These are phyloP conservation scores for Potorous gilbertii DNA, from an alignment of 2,797 vertebrate genomes.

Conservation along the genomic window DNA sequence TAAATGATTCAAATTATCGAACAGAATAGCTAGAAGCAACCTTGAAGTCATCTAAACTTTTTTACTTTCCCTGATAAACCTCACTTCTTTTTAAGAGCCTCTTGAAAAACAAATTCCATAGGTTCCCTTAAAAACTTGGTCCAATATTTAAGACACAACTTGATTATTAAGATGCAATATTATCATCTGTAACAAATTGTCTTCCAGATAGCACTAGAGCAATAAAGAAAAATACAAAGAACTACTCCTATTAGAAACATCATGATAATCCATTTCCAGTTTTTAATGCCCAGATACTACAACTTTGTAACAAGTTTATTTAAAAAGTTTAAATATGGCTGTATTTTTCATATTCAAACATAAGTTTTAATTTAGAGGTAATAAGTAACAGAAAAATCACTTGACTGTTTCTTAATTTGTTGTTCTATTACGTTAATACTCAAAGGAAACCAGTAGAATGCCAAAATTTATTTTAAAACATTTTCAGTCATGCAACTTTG, in stretches of 20 bases:
- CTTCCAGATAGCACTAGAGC: background rate
- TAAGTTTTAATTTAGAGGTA: background rate
- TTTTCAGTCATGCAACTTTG: background rate
- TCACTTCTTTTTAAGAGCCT: background rate
- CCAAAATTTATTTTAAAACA: background rate
- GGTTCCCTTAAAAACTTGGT: background rate
- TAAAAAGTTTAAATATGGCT: background rate
- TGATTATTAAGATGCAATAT: background rate
- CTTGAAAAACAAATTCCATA: background rate
- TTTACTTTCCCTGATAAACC: background rate
- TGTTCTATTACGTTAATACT: background rate
- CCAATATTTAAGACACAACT: background rate
- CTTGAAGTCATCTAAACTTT: fast-evolving
- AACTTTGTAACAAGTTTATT: background rate
- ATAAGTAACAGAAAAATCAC: background rate
- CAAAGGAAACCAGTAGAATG: background rate
- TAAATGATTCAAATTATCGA: background rate
- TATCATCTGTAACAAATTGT: background rate
- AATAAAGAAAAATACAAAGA: background rate
- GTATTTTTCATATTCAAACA: background rate
- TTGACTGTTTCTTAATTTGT: background rate
- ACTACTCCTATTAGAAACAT: background rate
- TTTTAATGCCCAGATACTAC: background rate
- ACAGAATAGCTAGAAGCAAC: background rate
- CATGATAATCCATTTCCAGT: background rate